Evolutionary conservation across 2,888 invertebrate genomes (phyloP).

Genomic region (Chaetogeoica ovagalla): DNA sequence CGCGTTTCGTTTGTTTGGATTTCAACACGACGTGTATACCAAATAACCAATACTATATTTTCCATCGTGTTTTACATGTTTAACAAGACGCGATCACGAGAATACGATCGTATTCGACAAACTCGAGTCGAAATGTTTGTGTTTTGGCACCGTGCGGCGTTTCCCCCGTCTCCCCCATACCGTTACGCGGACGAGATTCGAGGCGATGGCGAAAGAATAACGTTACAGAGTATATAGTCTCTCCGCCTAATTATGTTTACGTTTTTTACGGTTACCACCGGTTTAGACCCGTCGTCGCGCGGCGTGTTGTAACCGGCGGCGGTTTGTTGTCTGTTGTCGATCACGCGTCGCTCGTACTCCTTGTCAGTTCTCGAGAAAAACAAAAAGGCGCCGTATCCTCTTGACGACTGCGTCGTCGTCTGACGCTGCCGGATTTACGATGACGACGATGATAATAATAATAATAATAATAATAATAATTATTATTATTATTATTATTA

Average conservation of each 20-base stretch:
- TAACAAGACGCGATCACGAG: conserved; percentile 2
- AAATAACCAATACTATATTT: conserved; percentile 2
- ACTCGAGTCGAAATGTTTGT: conserved; percentile 46
- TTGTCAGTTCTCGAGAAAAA: conserved; percentile 40
- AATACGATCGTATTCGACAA: conserved; percentile 3
- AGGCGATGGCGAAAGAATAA: neutral
- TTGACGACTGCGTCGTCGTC: conserved; percentile 18
- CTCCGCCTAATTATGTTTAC: conserved; percentile 51
- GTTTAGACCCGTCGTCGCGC: neutral
- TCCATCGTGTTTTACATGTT: conserved; percentile 25
- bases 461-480: too few species aligned
- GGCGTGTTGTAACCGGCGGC: too few species aligned
- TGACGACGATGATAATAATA: too few species aligned
- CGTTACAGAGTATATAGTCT: conserved; percentile 15
- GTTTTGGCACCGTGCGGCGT: conserved; percentile 42
- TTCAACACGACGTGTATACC: conserved; percentile 32
- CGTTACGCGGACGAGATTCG: neutral
- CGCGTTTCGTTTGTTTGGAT: conserved; percentile 26
- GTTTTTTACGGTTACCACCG: conserved; percentile 11
- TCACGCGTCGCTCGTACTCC: neutral
- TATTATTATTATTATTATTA: too few species aligned
- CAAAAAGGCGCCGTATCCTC: conserved; percentile 53
- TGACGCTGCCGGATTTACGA: too few species aligned
- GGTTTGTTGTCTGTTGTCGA: conserved; percentile 51
- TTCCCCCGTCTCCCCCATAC: neutral